A percentile compares a stretch with the other conserved stretches of the same genome.
These are phyloP conservation scores for Trichogramma evanescens DNA, from an alignment of 2,888 invertebrate species.

Conservation along the genomic window DNA sequence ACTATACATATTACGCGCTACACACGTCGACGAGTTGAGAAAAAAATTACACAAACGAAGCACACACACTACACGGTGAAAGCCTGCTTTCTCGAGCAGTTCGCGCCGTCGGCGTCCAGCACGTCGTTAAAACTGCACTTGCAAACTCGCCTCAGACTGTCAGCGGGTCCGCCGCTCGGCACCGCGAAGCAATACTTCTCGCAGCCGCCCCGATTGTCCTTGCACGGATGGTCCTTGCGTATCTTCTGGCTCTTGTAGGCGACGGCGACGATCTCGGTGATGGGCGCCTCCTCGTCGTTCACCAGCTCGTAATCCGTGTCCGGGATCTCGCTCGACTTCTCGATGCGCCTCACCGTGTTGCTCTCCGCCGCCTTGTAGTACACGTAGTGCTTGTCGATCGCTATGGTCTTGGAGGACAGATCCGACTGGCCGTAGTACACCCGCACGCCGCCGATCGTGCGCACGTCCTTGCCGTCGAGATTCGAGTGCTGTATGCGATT, in stretches of 20 bases:
- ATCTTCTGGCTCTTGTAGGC: conserved; percentile 9
- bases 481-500: conserved; percentile 15
- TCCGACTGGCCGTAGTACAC: conserved; percentile 19
- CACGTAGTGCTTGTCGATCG: conserved; percentile 16
- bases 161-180: background rate
- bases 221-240: conserved; percentile 18
- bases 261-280: conserved; percentile 15
- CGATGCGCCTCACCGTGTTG: conserved; percentile 9
- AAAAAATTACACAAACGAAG: too few species aligned
- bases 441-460: conserved; percentile 7
- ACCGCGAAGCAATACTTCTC: conserved; percentile 19
- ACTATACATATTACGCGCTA: too few species aligned
- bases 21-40: too few species aligned
- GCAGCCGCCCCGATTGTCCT: conserved; percentile 12
- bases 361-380: conserved; percentile 11
- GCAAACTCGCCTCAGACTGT: conserved; percentile 9
- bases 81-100: conserved; percentile 7
- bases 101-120: conserved; percentile 4
- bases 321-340: conserved; percentile 9
- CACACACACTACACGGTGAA: too few species aligned
- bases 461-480: conserved; percentile 15
- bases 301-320: conserved; percentile 14
- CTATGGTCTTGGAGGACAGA: conserved; percentile 8
- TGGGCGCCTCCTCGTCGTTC: conserved; percentile 12
- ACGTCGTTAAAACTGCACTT: conserved; percentile 20